phyloP scores from a whole-genome alignment of 1,140 invertebrate species.

The Pseudomyrmex dendroicus region DNA sequence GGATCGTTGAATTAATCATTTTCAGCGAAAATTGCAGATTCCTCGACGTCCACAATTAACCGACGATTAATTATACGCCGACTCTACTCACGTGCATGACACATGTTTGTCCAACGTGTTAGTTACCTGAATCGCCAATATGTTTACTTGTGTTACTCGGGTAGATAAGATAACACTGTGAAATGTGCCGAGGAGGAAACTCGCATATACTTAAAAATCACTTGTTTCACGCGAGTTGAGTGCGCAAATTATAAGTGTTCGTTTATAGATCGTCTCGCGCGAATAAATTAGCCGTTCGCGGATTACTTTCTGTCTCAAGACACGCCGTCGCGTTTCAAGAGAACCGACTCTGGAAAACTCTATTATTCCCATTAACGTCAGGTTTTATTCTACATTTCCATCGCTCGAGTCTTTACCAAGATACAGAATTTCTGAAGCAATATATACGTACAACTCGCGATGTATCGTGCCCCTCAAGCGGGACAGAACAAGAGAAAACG shows the following conservation, averaged over 20 bases:
- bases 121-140: neutral
- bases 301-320: constrained; percentile 49
- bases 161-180: constrained; percentile 12
- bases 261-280: constrained; percentile 38
- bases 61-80: constrained; percentile 13
- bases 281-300: neutral
- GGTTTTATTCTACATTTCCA: constrained; percentile 48
- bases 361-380: constrained; percentile 53
- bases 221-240: constrained; percentile 26
- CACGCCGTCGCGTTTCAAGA: neutral
- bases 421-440: constrained; percentile 48
- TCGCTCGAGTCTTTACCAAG: constrained; percentile 45
- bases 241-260: constrained; percentile 24
- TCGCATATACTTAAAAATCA: constrained; percentile 18
- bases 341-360: constrained; percentile 30
- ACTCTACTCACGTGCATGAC: constrained; percentile 14
- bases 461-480: constrained; percentile 37
- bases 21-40: neutral
- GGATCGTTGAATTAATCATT: neutral
- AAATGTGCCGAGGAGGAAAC: neutral
- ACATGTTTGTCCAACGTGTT: neutral
- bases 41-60: constrained; percentile 4
- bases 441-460: constrained; percentile 33
- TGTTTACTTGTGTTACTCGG: constrained; percentile 5
- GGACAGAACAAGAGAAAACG: constrained; percentile 17